Percentiles rank a stretch among this genome's conserved stretches.
Conservation (phyloP, 2,888 invertebrate genomes). For the Masnerella sp. region DNA sequence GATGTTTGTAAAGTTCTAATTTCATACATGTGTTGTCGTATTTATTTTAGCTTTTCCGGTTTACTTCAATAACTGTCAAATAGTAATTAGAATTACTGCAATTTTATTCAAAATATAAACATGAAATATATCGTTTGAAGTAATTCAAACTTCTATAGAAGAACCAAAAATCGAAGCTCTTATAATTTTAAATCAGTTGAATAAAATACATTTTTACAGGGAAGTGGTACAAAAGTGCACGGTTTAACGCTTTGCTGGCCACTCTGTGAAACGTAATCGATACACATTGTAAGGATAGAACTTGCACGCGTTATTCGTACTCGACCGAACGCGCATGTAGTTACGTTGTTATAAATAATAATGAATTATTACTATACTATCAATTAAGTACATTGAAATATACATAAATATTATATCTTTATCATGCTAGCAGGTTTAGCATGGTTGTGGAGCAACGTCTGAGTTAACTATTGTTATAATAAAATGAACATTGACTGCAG, state of each 20-base stretch:
- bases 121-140: no score
- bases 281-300: conserved; percentile 34
- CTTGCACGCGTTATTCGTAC: conserved; percentile 48
- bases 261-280: conserved; percentile 36
- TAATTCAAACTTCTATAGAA: no score
- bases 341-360: conserved; percentile 55
- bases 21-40: no score
- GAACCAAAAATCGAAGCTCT: no score
- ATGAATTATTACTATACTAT: conserved; percentile 42
- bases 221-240: no score
- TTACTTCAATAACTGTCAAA: no score
- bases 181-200: no score
- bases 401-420: conserved; percentile 58
- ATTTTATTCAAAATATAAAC: no score
- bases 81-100: no score
- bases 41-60: no score
- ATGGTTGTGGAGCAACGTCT: conserved; percentile 63
- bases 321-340: conserved; percentile 48
- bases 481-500: conserved; percentile 43
- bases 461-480: conserved; percentile 58
- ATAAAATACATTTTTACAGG: no score
- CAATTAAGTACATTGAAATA: conserved; percentile 52
- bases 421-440: conserved; percentile 68
- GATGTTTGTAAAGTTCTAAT: no score
- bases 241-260: conserved; percentile 32